Conservation (phyloP, 2,888 invertebrate species). For the Lingula anatina region DNA sequence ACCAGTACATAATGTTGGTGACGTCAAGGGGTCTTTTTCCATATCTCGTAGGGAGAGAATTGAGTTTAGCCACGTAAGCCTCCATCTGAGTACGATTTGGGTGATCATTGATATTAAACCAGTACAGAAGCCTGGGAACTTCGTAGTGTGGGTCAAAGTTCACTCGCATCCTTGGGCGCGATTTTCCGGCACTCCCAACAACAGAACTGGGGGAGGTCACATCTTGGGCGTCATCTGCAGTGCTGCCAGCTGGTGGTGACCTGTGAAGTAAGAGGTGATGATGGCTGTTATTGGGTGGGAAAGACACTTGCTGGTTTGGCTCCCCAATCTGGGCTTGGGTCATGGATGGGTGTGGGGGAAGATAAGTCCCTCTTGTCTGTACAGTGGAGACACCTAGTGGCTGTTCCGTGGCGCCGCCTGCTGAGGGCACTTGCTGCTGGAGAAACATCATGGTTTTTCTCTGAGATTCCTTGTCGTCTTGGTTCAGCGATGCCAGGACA, state of each 20-base stretch:
- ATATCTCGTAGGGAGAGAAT: conserved; percentile 74
- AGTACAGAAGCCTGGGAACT: conserved; percentile 88
- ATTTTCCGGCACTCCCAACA: background rate
- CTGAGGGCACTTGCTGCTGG: too few species aligned
- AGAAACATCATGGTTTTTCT: too few species aligned
- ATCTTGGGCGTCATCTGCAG: background rate
- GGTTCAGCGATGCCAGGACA: background rate
- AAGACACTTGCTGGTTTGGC: too few species aligned
- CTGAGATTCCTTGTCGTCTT: too few species aligned
- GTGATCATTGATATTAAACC: conserved; percentile 97
- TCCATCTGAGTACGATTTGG: conserved; percentile 95
- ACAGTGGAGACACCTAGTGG: too few species aligned
- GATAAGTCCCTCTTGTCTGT: too few species aligned
- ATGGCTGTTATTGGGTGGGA: background rate
- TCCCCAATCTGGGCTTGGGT: too few species aligned
- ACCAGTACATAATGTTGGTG: conserved; percentile 82
- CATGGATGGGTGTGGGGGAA: too few species aligned
- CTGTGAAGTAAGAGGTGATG: too few species aligned
- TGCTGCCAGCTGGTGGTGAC: background rate
- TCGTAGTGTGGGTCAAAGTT: conserved; percentile 96
- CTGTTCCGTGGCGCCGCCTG: too few species aligned
- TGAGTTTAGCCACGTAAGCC: conserved; percentile 89
- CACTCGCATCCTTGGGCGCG: conserved; percentile 73
- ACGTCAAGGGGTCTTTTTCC: conserved; percentile 86
- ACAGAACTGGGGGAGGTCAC: background rate